phyloP scores from a whole-genome alignment of 1,140 invertebrate genomes.

The Trichomalopsis sarcophagae region DNA sequence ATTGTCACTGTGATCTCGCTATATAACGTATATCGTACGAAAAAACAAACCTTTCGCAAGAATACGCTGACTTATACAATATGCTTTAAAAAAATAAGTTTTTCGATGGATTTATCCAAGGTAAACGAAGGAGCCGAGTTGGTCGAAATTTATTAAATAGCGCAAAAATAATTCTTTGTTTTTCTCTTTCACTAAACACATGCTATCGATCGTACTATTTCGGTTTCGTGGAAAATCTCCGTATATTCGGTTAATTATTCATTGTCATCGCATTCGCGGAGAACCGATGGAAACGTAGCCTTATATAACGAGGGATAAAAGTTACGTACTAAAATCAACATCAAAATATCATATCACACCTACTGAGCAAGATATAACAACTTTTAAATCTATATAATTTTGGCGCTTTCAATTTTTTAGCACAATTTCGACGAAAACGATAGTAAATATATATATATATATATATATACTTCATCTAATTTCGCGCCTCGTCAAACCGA shows the following conservation, averaged over 20 bases:
- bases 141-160: background rate
- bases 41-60: background rate
- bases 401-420: background rate
- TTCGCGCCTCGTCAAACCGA: too few species aligned
- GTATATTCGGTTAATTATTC: background rate
- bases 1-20: constrained; percentile 14
- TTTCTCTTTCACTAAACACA: background rate
- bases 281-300: background rate
- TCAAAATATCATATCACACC: background rate
- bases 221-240: background rate
- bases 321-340: background rate
- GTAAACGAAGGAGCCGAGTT: background rate
- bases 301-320: background rate
- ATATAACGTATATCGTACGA: too few species aligned
- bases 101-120: background rate
- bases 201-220: background rate
- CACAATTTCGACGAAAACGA: background rate
- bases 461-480: too few species aligned
- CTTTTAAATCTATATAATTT: background rate
- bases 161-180: background rate
- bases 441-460: too few species aligned
- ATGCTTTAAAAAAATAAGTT: background rate
- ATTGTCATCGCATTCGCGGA: constrained; percentile 23
- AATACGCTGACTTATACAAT: background rate
- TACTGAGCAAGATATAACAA: background rate